Evolutionary conservation across 2,113 vertebrate genomes (phyloP).

Genomic region (Porphyrio hochstetteri): DNA sequence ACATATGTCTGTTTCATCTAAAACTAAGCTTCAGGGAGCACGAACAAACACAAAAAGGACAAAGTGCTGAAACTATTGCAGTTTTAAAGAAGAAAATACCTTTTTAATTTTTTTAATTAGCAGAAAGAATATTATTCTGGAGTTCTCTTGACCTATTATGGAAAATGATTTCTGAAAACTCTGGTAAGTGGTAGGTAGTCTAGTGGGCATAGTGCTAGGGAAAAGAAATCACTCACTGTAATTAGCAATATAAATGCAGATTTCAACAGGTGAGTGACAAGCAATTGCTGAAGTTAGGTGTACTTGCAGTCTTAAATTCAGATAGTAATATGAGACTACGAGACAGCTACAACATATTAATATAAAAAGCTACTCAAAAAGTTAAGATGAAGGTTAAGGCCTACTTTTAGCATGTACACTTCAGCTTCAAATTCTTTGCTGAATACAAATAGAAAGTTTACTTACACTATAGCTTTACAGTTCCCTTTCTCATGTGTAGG

Average conservation of each 20-base stretch:
- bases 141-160: background rate
- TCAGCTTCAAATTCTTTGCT: background rate
- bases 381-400: conserved; percentile 36
- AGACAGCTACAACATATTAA: conserved; percentile 30
- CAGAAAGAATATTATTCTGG: background rate
- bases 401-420: background rate
- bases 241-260: conserved; percentile 63
- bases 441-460: background rate
- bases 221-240: background rate
- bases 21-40: background rate
- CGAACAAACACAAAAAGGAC: background rate
- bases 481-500: background rate
- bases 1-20: background rate
- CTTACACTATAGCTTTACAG: background rate
- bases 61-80: background rate
- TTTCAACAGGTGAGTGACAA: conserved; percentile 56
- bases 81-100: background rate
- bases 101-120: background rate
- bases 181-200: background rate
- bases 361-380: conserved; percentile 14
- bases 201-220: background rate
- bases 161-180: conserved; percentile 24
- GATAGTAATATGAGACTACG: background rate
- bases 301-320: conserved; percentile 38
- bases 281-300: background rate